Evolutionary conservation across 1,140 invertebrate species (phyloP).

Genomic region (Caenorhabditis briggsae): DNA sequence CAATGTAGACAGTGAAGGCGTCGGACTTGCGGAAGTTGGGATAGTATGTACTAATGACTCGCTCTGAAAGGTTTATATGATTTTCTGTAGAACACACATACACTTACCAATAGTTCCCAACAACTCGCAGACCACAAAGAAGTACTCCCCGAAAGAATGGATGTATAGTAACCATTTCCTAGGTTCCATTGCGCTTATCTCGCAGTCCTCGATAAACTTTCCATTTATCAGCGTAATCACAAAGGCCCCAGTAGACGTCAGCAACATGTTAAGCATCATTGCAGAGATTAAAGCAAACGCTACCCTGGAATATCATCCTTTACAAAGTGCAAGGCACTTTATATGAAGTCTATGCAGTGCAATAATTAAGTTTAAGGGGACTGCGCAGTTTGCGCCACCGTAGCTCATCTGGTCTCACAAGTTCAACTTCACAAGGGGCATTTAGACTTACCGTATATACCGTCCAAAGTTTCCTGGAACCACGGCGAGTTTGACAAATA

Average conservation of each 20-base stretch:
- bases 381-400: too few relatives aligned
- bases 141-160: slow-evolving; percentile 18
- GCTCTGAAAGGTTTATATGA: background rate
- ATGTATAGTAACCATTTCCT: background rate
- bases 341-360: too few relatives aligned
- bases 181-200: background rate
- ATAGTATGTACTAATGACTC: background rate
- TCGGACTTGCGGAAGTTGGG: background rate
- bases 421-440: background rate
- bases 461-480: background rate
- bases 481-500: background rate
- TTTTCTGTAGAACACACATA: background rate
- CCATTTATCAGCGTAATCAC: slow-evolving; percentile 9
- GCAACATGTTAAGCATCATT: background rate
- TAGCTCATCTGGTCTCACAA: too few relatives aligned
- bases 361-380: too few relatives aligned
- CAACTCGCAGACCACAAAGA: background rate
- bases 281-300: background rate
- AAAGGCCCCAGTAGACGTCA: slow-evolving; percentile 19
- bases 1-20: background rate
- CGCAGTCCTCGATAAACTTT: slow-evolving; percentile 24
- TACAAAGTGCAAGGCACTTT: background rate
- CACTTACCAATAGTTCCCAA: slow-evolving; percentile 11
- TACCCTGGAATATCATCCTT: background rate
- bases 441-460: background rate